Evolutionary conservation across 2,113 vertebrate species (phyloP), one percentile per base, ranked within the genome.

Genomic region (Nibea albiflora): DNA sequence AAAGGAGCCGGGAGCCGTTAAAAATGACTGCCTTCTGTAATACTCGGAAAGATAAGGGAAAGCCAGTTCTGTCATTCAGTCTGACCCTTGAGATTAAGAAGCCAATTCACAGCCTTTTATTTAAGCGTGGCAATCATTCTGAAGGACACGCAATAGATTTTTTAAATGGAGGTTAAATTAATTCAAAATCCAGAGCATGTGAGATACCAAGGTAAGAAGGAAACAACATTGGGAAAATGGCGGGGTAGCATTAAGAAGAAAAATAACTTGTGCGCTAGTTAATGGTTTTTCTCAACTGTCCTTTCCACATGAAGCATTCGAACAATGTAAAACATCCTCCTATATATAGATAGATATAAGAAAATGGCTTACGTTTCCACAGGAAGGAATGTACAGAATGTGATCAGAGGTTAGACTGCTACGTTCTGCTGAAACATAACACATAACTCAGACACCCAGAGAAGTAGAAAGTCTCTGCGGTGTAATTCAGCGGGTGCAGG

Each of bases 371-470:
- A 63, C 57, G 50, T 28, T 87, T 82, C 69, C 47, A 64, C 35
- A 72, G n/a, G 61, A 63, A 87, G 67, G 83, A 88, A 87, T 88
- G 86, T 81, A 11, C 73, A 80, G 68, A 85, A 89, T 89, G 85
- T 88, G 83, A 83, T 76, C 49, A 69, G 26, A 39, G 58, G 31
- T 54, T 61, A 42, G 49, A 49, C 39, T 5, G 22, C 46, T 52
- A 79, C 24, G 65, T 47, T 46, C 46, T 49, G 35, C 70, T 65
- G 57, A 44, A 76, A 22, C 3, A 69, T 19, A 39, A 35, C 66
- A 24, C 24, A 75, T 62, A 77, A 70, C 49, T 67, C 66, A 57
- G 20, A 83, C 0, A 61, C 5, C 19, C 28, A 50, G 22, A 67
- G 46, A 63, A 63, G 61, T 19, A 50, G 17, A 84, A 22, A 56